Base-by-base conservation (phyloP, 2,888 invertebrate species). In the Caprella mutica region DNA sequence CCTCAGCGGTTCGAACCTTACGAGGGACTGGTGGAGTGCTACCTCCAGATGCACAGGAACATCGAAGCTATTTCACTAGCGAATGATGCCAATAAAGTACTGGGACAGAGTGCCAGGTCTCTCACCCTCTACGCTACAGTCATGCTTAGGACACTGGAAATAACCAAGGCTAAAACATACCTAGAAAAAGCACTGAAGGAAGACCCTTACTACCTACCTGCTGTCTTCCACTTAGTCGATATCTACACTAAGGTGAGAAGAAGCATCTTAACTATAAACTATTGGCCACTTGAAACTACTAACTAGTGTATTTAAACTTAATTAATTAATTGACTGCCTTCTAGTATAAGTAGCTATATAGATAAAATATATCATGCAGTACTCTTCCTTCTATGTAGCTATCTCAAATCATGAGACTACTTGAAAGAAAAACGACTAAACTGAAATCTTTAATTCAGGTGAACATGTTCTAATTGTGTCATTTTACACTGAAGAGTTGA, bases 91-190 rank as follows among this genome's bases (percentile, higher is more conserved):
- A 82, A 84, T 56, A 83, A 83, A 68, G 80, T 81, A 63, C 76
- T 86, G 50, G 83, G 83, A 24, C 81, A 82, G 61, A 82, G 80
- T 52, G 81, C 86, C 0, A 76, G 86, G 67, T 81, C 84, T 62
- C 77, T 85, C 54, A 84, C 85, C 85, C 75, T 87, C 65, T 84
- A 85, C 69, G 86, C 85, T 0, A 81, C 81, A 54, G 84, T 85
- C 0, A 71, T 86, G 51, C 77, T 83, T 66, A 81, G 82, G 68
- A 78, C 80, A 38, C 24, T 65, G 43, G 58, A 66, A 21, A 46
- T 58, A 8, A 59, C 58, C 19, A 60, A 63, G 38, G 65, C 58
- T 4, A 82, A 82, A 68, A 79, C 79, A 52, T 78, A 83, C 38
- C 73, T 86, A 46, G 83, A 85, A 69, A 83, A 82, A 69, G 85